Evolutionary conservation across 2,888 invertebrate species (phyloP).

Genomic region (Acleris literana): DNA sequence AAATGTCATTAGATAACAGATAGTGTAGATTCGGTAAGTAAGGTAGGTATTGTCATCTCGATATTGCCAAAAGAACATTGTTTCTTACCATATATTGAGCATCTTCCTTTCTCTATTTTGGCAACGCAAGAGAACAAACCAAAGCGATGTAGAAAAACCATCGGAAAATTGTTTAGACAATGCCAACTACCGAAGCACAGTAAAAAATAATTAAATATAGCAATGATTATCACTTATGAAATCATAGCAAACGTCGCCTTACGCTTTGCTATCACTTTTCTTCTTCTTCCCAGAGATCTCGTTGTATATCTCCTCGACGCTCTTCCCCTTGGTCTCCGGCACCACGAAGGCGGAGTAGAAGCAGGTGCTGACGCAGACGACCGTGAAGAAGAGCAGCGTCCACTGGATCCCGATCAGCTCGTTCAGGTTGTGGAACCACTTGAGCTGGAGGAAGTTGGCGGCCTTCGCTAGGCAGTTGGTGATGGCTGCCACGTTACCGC

Average conservation of each 20-base stretch:
- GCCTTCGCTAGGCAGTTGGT: slow-evolving; percentile 75
- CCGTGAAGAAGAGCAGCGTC: slow-evolving; percentile 71
- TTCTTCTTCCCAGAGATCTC: slow-evolving; percentile 59
- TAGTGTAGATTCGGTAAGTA: no score
- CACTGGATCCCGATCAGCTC: slow-evolving; percentile 72
- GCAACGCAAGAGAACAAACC: no score
- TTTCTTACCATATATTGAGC: no score
- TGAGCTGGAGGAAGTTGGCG: slow-evolving; percentile 76
- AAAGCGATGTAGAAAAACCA: no score
- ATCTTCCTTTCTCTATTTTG: no score
- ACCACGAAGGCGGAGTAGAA: slow-evolving; percentile 65
- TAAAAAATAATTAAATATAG: no score
- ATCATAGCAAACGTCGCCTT: background rate
- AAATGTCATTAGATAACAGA: no score
- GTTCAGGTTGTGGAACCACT: slow-evolving; percentile 72
- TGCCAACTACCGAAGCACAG: no score
- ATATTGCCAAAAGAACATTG: no score
- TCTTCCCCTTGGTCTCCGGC: slow-evolving; percentile 72
- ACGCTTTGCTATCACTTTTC: slow-evolving; percentile 35
- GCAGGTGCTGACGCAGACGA: slow-evolving; percentile 65
- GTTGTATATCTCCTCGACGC: slow-evolving; percentile 69
- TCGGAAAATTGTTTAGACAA: no score
- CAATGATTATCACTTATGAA: no score
- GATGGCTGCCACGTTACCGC: slow-evolving; percentile 73
- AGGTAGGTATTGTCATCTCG: no score